Conservation (phyloP, 2,113 vertebrate species). For the Sylvia atricapilla region DNA sequence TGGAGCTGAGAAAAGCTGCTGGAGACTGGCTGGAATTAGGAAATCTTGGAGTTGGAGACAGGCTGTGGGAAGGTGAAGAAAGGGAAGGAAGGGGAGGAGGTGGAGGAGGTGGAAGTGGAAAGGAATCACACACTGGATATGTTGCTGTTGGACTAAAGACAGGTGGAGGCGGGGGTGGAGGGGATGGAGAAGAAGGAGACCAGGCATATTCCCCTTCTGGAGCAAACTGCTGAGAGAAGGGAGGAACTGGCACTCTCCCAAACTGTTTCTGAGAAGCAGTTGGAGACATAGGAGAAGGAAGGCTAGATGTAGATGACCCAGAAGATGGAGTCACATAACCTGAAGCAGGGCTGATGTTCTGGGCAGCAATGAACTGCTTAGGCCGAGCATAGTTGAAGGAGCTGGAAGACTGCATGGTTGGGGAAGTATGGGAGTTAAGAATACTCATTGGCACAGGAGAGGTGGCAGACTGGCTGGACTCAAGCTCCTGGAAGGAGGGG, state of each 20-base stretch:
- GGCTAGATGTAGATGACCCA: slow-evolving; percentile 86
- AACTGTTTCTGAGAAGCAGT: slow-evolving; percentile 81
- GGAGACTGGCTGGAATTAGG: slow-evolving; percentile 79
- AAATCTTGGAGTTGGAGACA: slow-evolving; percentile 70
- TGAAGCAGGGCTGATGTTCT: slow-evolving; percentile 79
- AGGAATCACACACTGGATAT: slow-evolving; percentile 70
- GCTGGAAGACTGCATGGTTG: slow-evolving; percentile 89
- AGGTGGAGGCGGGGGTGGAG: slow-evolving; percentile 90
- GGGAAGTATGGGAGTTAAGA: slow-evolving; percentile 74
- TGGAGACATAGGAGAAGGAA: slow-evolving; percentile 90
- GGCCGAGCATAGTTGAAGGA: slow-evolving; percentile 98
- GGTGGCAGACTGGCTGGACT: slow-evolving; percentile 70
- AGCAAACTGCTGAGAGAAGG: slow-evolving; percentile 76
- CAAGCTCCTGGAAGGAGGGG: slow-evolving; percentile 88
- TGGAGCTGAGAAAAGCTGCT: slow-evolving; percentile 89
- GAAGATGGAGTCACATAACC: slow-evolving; percentile 85
- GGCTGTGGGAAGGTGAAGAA: slow-evolving; percentile 62
- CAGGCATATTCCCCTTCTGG: slow-evolving; percentile 77
- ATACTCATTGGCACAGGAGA: slow-evolving; percentile 76
- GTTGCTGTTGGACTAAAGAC: slow-evolving; percentile 77
- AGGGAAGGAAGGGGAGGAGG: slow-evolving; percentile 76
- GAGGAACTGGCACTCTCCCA: slow-evolving; percentile 72
- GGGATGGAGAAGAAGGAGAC: slow-evolving; percentile 86
- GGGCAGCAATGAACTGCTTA: slow-evolving; percentile 98
- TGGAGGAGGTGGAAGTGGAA: slow-evolving; percentile 81